A percentile compares a stretch with the other conserved stretches of the same genome.
phyloP scores from a whole-genome alignment of 1,140 invertebrate genomes.

The Wasmannia auropunctata region DNA sequence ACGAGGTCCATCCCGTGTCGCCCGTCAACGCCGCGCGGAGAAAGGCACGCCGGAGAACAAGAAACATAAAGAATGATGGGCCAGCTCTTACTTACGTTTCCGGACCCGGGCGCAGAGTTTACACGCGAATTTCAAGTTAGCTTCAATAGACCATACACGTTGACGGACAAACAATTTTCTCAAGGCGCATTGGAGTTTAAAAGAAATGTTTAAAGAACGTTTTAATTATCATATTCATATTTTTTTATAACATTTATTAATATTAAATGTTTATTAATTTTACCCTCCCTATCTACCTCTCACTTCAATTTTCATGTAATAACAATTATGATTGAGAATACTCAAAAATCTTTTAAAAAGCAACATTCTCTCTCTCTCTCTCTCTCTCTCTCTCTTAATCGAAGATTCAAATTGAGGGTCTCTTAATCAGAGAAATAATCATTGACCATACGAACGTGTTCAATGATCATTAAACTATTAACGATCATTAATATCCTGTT shows the following conservation, averaged over 20 bases:
- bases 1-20: constrained; percentile 53
- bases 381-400: no score
- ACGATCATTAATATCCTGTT: background rate
- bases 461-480: background rate
- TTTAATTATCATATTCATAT: background rate
- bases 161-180: background rate
- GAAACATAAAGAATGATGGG: constrained; percentile 51
- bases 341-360: background rate
- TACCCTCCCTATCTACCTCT: background rate
- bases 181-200: background rate
- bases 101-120: constrained; percentile 13
- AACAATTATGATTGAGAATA: background rate
- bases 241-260: background rate
- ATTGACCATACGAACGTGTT: background rate
- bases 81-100: constrained; percentile 30
- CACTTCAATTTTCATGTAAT: background rate
- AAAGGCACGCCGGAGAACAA: constrained; percentile 44
- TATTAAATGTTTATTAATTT: no score
- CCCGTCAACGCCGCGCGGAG: constrained; percentile 36
- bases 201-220: background rate
- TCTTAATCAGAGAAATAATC: background rate
- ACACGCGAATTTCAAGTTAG: constrained; percentile 24
- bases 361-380: background rate
- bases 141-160: background rate
- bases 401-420: no score